Evolutionary conservation across 2,888 invertebrate genomes (phyloP).

Genomic region (Tolmerus cingulatus): DNA sequence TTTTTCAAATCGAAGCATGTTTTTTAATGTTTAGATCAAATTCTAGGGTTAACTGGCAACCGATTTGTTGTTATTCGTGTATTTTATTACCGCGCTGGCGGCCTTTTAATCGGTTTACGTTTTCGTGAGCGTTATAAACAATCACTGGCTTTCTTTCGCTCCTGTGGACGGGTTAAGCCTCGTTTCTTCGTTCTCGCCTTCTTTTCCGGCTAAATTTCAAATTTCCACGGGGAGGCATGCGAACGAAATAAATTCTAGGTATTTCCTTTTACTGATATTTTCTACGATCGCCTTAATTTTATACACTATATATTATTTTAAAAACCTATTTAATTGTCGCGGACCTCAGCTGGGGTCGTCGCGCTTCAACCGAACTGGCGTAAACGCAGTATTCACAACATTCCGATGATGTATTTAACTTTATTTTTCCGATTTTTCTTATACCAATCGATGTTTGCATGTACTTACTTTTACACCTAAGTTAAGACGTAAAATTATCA

Average conservation of each 20-base stretch:
- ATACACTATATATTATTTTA: not conserved
- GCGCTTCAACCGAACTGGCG: not conserved
- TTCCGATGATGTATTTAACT: not conserved
- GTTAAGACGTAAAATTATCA: not conserved
- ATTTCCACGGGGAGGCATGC: not conserved
- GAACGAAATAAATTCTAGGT: not conserved
- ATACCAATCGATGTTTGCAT: not conserved
- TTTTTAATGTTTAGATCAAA: not conserved
- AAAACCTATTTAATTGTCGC: not conserved
- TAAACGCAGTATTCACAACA: not conserved
- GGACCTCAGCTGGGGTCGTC: not conserved
- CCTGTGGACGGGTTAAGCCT: not conserved
- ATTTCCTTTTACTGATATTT: not conserved
- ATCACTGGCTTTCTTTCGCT: not conserved
- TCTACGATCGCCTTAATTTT: not conserved
- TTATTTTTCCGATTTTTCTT: not conserved
- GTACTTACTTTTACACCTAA: constrained; percentile 7
- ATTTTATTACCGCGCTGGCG: not conserved
- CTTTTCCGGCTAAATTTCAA: not conserved
- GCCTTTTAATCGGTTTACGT: not conserved
- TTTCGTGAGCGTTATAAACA: not conserved
- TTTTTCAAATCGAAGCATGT: not conserved
- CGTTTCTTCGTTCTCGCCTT: not conserved
- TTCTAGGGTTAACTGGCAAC: not conserved
- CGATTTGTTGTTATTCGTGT: not conserved